Conservation (phyloP, 2,113 vertebrate species). For the Vireo altiloquus region DNA sequence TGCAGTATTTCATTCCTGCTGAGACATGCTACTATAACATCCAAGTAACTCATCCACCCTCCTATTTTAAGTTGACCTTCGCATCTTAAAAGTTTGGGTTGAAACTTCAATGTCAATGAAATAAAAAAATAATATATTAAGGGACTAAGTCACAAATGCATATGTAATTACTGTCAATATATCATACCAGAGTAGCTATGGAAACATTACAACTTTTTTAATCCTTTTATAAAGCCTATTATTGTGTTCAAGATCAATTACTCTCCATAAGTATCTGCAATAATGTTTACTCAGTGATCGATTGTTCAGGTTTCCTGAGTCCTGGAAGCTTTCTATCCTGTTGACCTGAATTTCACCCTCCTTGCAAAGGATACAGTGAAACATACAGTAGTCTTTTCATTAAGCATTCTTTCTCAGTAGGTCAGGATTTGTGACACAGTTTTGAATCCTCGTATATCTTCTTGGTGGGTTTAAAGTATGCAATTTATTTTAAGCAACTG, state of each 20-base stretch:
- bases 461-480: conserved; percentile 53
- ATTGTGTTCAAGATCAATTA: conserved; percentile 39
- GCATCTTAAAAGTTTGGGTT: background rate
- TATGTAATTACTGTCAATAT: background rate
- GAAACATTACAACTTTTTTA: conserved; percentile 21
- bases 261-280: conserved; percentile 28
- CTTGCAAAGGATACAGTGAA: conserved; percentile 62
- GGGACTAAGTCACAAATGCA: background rate
- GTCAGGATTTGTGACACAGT: conserved; percentile 60
- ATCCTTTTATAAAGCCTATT: conserved; percentile 46
- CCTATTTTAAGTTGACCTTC: background rate
- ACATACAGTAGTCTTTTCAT: conserved; percentile 65
- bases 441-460: conserved; percentile 66
- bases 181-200: background rate
- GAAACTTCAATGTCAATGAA: background rate
- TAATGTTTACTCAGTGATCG: conserved; percentile 57
- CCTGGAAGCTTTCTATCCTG: conserved; percentile 55
- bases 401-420: conserved; percentile 60
- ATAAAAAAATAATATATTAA: background rate
- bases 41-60: background rate
- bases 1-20: background rate
- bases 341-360: conserved; percentile 66
- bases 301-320: conserved; percentile 59
- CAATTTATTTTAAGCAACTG: conserved; percentile 65
- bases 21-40: background rate